Evolutionary conservation across 1,140 invertebrate species (phyloP).

Genomic region (Acromyrmex echinatior): DNA sequence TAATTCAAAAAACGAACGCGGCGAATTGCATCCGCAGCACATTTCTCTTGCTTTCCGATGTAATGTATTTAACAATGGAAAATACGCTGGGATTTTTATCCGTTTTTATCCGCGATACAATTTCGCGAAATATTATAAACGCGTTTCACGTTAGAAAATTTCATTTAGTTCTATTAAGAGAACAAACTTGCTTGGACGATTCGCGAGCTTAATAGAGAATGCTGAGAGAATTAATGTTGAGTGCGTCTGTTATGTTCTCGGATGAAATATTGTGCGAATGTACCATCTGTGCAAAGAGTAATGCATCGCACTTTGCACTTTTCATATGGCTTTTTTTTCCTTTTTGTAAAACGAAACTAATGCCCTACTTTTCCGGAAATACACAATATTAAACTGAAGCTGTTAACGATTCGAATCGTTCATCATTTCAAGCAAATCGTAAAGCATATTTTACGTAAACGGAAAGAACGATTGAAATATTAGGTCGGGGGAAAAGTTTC

Average conservation of each 20-base stretch:
- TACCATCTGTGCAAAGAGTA: constrained; percentile 60
- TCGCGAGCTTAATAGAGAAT: constrained; percentile 64
- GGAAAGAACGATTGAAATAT: no score
- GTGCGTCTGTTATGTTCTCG: constrained; percentile 42
- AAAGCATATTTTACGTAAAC: not conserved
- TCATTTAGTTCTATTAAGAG: constrained; percentile 61
- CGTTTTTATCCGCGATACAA: not conserved
- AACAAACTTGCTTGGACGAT: constrained; percentile 57
- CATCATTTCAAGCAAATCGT: not conserved
- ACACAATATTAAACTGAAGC: constrained; percentile 3
- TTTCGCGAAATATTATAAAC: constrained; percentile 5
- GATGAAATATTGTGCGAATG: constrained; percentile 65
- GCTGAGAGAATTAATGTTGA: constrained; percentile 55
- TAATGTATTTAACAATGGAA: not conserved
- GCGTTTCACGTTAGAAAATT: constrained; percentile 33
- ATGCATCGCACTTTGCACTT: constrained; percentile 48
- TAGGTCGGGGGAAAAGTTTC: no score
- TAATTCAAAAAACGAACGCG: not conserved
- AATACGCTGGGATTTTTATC: not conserved
- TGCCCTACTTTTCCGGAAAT: constrained; percentile 32
- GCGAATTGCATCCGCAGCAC: not conserved
- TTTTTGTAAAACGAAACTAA: constrained; percentile 42
- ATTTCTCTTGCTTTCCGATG: no score
- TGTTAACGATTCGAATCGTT: constrained; percentile 20
- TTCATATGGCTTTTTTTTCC: constrained; percentile 26